Evolutionary conservation across 2,888 invertebrate genomes (phyloP).

Genomic region (Argyresthia goedartella): DNA sequence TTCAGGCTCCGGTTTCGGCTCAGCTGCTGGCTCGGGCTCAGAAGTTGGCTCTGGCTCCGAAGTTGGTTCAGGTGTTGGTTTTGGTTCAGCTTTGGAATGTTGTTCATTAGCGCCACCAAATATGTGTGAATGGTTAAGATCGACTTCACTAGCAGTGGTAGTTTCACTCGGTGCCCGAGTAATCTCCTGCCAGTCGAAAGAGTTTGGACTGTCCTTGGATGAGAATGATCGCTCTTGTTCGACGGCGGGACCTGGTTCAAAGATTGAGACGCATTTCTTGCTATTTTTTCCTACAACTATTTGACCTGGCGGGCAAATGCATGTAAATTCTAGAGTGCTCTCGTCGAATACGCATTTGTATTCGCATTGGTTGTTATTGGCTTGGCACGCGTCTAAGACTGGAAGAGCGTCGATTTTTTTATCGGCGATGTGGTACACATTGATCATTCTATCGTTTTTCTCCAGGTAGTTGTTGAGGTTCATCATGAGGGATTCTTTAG

Average conservation of each 20-base stretch:
- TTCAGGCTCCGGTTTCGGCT: constrained; percentile 19
- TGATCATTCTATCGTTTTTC: constrained; percentile 64
- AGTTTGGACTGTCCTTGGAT: constrained; percentile 19
- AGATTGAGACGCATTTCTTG: constrained; percentile 52
- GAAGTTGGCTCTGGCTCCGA: background rate
- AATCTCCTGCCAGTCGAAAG: constrained; percentile 6
- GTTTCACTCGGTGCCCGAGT: constrained; percentile 26
- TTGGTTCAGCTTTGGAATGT: constrained; percentile 13
- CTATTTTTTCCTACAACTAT: constrained; percentile 41
- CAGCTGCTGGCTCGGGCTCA: constrained; percentile 12
- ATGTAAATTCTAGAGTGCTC: constrained; percentile 71
- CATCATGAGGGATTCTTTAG: constrained; percentile 57
- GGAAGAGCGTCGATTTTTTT: constrained; percentile 42
- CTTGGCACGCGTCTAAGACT: constrained; percentile 76
- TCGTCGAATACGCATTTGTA: constrained; percentile 78
- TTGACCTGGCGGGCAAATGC: constrained; percentile 73
- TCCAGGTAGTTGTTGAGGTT: constrained; percentile 61
- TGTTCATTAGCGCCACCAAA: constrained; percentile 29
- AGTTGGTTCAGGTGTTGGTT: background rate
- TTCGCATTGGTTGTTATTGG: constrained; percentile 75
- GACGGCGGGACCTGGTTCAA: constrained; percentile 7
- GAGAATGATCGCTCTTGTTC: constrained; percentile 20
- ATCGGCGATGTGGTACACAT: constrained; percentile 61
- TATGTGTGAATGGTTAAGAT: constrained; percentile 40
- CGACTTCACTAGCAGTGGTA: constrained; percentile 35